Conservation (phyloP, 2,888 invertebrate genomes). For the Temnothorax unifasciatus region DNA sequence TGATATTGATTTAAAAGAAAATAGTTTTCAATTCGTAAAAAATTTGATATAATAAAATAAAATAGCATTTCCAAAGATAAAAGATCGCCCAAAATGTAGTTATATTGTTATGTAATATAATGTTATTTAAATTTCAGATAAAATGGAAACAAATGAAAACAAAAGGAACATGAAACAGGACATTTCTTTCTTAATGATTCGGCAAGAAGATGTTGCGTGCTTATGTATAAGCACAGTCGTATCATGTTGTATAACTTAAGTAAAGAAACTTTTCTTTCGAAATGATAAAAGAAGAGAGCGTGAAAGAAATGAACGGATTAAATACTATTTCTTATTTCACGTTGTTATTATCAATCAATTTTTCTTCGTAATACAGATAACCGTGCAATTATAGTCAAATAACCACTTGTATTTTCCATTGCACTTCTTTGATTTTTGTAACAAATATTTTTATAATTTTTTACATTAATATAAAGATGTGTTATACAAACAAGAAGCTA, state of each 20-base stretch:
- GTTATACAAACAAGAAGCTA: neutral
- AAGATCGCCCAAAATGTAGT: neutral
- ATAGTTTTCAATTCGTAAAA: neutral
- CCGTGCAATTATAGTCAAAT: no score
- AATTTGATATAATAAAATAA: neutral
- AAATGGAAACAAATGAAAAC: neutral
- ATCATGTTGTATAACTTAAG: neutral
- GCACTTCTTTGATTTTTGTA: neutral
- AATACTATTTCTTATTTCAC: neutral
- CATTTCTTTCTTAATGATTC: neutral
- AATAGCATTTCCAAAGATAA: neutral
- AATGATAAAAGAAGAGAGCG: no score
- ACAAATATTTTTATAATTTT: neutral
- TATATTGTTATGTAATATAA: neutral
- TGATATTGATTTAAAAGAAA: neutral
- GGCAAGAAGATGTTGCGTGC: neutral
- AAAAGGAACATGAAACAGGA: neutral
- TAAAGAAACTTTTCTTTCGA: neutral
- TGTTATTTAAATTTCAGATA: constrained; percentile 10
- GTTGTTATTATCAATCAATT: neutral
- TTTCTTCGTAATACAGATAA: neutral
- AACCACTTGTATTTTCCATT: neutral
- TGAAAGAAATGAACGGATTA: neutral
- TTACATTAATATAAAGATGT: neutral
- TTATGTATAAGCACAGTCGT: neutral